Evolutionary conservation across 2,888 invertebrate genomes (phyloP).

Genomic region (Maniola hyperantus): DNA sequence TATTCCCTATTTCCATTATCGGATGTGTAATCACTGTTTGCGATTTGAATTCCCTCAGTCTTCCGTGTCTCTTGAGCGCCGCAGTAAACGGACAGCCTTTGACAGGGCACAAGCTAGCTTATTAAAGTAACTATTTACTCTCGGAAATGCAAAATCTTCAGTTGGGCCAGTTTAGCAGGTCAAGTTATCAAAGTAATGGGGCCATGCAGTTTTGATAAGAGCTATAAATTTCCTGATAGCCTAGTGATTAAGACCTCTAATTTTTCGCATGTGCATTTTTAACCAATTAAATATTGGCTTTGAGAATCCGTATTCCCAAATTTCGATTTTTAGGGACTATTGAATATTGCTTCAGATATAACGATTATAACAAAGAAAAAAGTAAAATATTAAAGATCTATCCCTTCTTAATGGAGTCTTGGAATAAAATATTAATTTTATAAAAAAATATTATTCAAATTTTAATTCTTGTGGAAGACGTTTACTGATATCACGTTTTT

Average conservation of each 20-base stretch:
- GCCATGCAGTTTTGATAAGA: conserved; percentile 5
- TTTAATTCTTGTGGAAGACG: too few relatives aligned
- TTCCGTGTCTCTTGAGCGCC: conserved; percentile 45
- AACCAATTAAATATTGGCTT: too few relatives aligned
- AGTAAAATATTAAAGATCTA: too few relatives aligned
- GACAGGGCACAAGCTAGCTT: conserved; percentile 32
- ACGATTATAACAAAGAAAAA: too few relatives aligned
- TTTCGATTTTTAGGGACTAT: too few relatives aligned
- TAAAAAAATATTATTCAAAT: too few relatives aligned
- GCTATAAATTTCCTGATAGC: background rate
- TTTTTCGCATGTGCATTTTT: too few relatives aligned
- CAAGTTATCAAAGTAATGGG: conserved; percentile 6
- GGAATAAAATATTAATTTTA: too few relatives aligned
- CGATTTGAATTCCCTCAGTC: conserved; percentile 53
- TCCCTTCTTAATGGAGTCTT: too few relatives aligned
- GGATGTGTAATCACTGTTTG: conserved; percentile 53
- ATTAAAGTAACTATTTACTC: conserved; percentile 26
- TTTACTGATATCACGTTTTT: too few relatives aligned
- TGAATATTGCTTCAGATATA: too few relatives aligned
- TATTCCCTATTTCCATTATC: conserved; percentile 54
- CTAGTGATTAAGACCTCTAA: too few relatives aligned
- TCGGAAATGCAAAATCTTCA: conserved; percentile 17
- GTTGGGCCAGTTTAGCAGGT: conserved; percentile 7
- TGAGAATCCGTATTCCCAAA: background rate
- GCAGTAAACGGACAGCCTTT: conserved; percentile 42